Base-by-base conservation (phyloP, 2,113 vertebrate genomes). In the Ailurus styani region DNA sequence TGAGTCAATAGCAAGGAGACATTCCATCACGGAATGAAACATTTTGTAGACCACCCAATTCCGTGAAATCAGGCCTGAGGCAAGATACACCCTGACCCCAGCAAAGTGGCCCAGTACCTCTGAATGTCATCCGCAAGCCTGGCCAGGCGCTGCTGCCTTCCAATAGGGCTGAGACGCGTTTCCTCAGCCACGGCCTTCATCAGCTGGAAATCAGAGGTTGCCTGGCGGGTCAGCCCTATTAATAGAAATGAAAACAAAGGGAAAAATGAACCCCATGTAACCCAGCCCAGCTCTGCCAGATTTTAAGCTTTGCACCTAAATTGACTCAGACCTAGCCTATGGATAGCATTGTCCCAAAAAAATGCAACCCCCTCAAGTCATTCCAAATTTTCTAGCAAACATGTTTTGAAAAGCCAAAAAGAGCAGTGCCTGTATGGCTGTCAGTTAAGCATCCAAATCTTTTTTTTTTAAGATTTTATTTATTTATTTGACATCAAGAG, bases 121-220 rank as follows among this genome's bases (percentile, higher is more conserved):
- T 98, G 97, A 93, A 99, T 97, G 89, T 97, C 83, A 10, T 98
- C 98, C 0, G 93, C 98, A 18, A 99, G 98, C 64, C 95, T 95
- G 70, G 97, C 91, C 84, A 98, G 83, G 3, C 88, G 97, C 94
- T 98, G 98, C 82, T 98, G 98, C 70, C 98, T 96, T 20, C 14
- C 73, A 18, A 97, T 6, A 54, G 98, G 98, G 13, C 82, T 70
- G 21, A 99, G 97, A 3, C 95, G 98, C 0, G 79, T 99, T 82
- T 98, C 94, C 50, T 97, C 60, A 34, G 98, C 95, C 66, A 99
- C 90, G 40, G 98, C 98, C 85, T 97, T 98, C 99, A 98, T 98
- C 87, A 98, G 34, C 0, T 84, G 98, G 91, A 98, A 98, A 86
- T 98, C 97, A 29, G 98, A 96, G 40, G 83, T 93, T 17, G 96